Percentiles rank a stretch among this genome's conserved stretches.
These are phyloP conservation scores for Andrena hattorfiana DNA, from an alignment of 2,888 invertebrate species.

Conservation along the genomic window DNA sequence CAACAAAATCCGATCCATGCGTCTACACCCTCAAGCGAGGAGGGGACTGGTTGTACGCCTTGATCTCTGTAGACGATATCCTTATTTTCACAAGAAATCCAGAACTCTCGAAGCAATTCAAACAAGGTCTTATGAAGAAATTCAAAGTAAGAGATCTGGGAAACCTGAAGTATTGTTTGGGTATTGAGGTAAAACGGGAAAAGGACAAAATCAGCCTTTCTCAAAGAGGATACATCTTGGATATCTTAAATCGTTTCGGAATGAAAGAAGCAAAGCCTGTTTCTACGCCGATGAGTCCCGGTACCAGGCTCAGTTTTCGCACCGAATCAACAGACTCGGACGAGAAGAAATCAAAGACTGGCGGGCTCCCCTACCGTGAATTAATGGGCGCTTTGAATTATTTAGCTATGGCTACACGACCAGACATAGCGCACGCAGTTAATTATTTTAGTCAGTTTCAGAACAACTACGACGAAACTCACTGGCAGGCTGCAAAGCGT, in stretches of 20 bases:
- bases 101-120: background rate
- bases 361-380: background rate
- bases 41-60: background rate
- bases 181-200: background rate
- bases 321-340: no score
- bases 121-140: background rate
- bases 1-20: background rate
- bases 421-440: slow-evolving; percentile 57
- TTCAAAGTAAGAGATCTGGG: slow-evolving; percentile 4
- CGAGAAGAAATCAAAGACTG: no score
- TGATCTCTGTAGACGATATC: slow-evolving; percentile 2
- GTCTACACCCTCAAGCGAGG: background rate
- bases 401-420: slow-evolving; percentile 13
- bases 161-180: background rate
- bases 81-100: background rate
- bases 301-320: no score
- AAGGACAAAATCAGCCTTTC: background rate
- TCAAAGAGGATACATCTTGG: background rate
- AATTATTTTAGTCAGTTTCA: slow-evolving; percentile 60
- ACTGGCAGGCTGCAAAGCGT: slow-evolving; percentile 21
- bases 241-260: no score
- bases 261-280: background rate
- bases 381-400: background rate
- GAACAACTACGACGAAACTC: background rate
- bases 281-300: no score